These are phyloP conservation scores for Brachionus sp. DNA, from an alignment of 1,140 invertebrate species.

Conservation along the genomic window DNA sequence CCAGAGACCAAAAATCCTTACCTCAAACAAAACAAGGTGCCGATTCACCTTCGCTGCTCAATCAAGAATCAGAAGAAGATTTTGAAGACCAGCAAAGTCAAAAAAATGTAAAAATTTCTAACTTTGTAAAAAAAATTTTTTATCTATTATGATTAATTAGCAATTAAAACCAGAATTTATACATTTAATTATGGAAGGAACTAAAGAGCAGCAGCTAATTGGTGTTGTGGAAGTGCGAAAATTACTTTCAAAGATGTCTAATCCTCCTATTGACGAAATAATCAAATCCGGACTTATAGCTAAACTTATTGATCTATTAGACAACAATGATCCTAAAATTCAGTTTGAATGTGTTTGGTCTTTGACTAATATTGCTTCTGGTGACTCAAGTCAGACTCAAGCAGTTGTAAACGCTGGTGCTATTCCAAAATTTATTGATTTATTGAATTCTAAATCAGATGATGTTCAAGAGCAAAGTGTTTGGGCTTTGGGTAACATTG, in stretches of 20 bases:
- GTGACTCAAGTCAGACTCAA: conserved; percentile 59
- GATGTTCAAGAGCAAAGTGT: conserved; percentile 61
- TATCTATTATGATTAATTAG: neutral
- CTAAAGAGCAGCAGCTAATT: conserved; percentile 23
- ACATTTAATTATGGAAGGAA: conserved; percentile 42
- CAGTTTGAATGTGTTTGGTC: conserved; percentile 63
- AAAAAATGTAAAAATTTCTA: neutral
- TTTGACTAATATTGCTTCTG: conserved; percentile 62
- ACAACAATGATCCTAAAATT: conserved; percentile 63
- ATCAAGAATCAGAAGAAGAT: neutral
- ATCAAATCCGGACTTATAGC: conserved; percentile 48
- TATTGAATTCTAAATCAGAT: conserved; percentile 49
- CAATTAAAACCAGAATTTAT: conserved; percentile 18
- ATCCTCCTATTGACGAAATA: conserved; percentile 51
- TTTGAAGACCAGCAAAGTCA: neutral
- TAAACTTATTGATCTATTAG: conserved; percentile 48
- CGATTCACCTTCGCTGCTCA: neutral
- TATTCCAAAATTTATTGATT: conserved; percentile 55
- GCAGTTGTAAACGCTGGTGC: conserved; percentile 58
- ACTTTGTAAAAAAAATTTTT: neutral
- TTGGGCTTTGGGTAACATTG: conserved; percentile 62
- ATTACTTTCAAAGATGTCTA: conserved; percentile 47
- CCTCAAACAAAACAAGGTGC: neutral
- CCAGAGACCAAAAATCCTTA: neutral
- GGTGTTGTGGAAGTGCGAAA: conserved; percentile 48